Evolutionary conservation across 2,797 vertebrate genomes (phyloP).

Genomic region (Oryzias dopingdopingensis): DNA sequence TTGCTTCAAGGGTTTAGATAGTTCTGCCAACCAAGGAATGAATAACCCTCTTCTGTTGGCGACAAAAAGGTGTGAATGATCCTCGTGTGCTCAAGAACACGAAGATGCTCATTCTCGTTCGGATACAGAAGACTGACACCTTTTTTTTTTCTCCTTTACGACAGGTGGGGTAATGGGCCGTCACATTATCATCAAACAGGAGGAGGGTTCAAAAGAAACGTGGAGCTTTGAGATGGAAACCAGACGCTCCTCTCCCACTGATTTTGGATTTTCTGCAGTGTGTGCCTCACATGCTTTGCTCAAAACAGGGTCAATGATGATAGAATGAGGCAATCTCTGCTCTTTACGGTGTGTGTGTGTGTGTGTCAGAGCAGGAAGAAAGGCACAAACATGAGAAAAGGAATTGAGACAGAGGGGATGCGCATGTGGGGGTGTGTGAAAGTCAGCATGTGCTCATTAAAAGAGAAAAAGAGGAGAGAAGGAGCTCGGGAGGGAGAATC

Average conservation of each 20-base stretch:
- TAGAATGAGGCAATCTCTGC: constrained; percentile 78
- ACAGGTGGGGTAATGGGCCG: constrained; percentile 68
- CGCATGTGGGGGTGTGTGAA: constrained; percentile 32
- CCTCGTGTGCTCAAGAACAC: constrained; percentile 17
- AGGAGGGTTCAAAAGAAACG: constrained; percentile 51
- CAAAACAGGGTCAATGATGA: constrained; percentile 77
- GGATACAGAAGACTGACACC: constrained; percentile 35
- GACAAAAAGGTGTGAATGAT: constrained; percentile 6
- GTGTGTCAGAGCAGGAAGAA: constrained; percentile 47
- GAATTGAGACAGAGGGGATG: constrained; percentile 28
- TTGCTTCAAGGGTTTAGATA: constrained; percentile 58
- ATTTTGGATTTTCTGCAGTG: constrained; percentile 50
- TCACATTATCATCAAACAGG: constrained; percentile 62
- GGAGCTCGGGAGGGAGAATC: constrained; percentile 46
- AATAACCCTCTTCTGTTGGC: constrained; percentile 37
- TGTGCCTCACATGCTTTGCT: constrained; percentile 43
- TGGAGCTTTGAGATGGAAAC: constrained; percentile 55
- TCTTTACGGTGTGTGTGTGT: constrained; percentile 58
- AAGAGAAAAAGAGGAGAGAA: constrained; percentile 33
- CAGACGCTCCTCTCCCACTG: constrained; percentile 48
- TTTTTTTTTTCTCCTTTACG: constrained; percentile 32
- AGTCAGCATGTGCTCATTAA: constrained; percentile 64
- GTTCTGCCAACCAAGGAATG: constrained; percentile 48
- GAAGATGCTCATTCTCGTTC: constrained; percentile 37
- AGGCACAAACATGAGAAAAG: constrained; percentile 53